Evolutionary conservation across 2,797 vertebrate species (phyloP).

Genomic region (Chromis chromis): DNA sequence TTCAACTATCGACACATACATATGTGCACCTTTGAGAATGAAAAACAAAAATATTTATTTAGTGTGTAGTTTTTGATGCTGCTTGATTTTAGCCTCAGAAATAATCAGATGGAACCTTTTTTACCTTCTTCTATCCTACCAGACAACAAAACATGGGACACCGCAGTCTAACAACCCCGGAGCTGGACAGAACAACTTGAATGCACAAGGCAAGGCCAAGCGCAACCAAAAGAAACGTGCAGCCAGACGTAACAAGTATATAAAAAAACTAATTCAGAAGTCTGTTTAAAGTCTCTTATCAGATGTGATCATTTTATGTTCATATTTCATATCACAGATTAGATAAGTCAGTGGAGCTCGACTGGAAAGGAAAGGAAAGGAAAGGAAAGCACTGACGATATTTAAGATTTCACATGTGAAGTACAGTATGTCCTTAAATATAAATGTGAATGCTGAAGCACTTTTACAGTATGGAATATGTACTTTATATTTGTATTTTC

Average conservation of each 20-base stretch:
- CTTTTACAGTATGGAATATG: conserved; percentile 22
- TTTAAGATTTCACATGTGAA: conserved; percentile 2
- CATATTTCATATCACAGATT: background rate
- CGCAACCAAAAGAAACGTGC: conserved; percentile 40
- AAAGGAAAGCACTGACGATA: background rate
- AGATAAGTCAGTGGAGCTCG: conserved; percentile 14
- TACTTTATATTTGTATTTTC: conserved; percentile 15
- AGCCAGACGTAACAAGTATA: conserved; percentile 51
- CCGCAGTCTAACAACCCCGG: background rate
- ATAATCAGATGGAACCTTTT: background rate
- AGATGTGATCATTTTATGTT: background rate
- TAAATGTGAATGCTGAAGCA: conserved; percentile 37
- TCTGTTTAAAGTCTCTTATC: conserved; percentile 41
- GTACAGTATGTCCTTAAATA: background rate
- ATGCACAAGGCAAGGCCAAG: conserved; percentile 39
- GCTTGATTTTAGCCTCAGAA: background rate
- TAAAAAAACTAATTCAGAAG: conserved; percentile 53
- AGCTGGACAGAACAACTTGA: conserved; percentile 29
- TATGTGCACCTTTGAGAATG: background rate
- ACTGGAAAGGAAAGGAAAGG: conserved; percentile 2
- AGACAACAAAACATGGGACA: conserved; percentile 27
- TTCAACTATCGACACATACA: background rate
- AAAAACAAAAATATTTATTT: background rate
- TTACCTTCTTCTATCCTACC: conserved; percentile 10
- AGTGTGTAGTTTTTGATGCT: background rate